These are phyloP conservation scores for Urosaurus nigricauda DNA, from an alignment of 2,797 vertebrate species.

Conservation along the genomic window DNA sequence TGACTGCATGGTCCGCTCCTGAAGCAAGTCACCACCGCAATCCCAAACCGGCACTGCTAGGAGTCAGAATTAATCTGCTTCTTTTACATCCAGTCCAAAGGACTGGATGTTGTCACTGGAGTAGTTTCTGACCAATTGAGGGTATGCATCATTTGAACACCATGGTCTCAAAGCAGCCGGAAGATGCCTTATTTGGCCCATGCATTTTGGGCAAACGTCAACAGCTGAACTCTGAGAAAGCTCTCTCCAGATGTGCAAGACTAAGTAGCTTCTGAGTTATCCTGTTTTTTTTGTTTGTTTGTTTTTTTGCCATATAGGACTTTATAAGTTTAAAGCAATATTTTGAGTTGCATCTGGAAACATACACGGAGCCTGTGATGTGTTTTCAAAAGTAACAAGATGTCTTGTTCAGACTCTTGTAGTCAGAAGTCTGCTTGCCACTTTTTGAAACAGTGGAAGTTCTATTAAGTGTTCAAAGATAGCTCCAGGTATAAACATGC, in stretches of 20 bases:
- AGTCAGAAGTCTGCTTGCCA: background rate
- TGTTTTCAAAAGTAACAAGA: background rate
- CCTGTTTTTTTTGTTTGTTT: no score
- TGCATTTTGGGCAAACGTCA: no score
- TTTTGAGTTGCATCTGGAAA: background rate
- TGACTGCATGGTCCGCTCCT: no score
- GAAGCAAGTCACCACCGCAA: no score
- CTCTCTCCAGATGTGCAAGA: background rate
- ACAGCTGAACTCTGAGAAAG: background rate
- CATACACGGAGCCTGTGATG: background rate
- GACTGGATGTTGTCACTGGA: no score
- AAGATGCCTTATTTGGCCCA: no score
- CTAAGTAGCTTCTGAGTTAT: background rate
- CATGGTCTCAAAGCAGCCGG: no score
- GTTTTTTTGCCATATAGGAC: background rate
- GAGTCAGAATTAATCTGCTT: no score
- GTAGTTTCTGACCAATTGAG: no score
- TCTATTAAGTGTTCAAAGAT: background rate
- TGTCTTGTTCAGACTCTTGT: background rate
- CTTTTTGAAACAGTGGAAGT: background rate
- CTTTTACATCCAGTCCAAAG: no score
- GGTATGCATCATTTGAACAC: no score
- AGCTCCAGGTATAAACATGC: background rate
- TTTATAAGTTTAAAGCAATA: background rate
- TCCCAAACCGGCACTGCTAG: no score